Evolutionary conservation across 2,888 invertebrate genomes (phyloP), one percentile per base, ranked within the genome.

Genomic region (Phyllotreta striolata): DNA sequence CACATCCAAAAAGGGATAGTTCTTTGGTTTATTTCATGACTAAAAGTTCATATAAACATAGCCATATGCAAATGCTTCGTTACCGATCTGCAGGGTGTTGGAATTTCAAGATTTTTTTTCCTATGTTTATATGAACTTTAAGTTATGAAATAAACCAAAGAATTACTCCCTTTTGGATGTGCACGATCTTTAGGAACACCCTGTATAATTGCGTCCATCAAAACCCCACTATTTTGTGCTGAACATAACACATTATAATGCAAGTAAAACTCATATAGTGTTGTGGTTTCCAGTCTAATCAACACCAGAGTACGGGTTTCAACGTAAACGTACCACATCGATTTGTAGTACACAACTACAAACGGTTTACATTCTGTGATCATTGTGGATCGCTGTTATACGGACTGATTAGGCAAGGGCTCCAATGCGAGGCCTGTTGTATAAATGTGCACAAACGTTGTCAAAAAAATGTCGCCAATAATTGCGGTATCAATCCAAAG

Each of bases 381-480:
- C 99, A 99, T 83, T 99, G 99, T 84, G 98, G 98, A 73, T 97
- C 97, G 67, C 87, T 98, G 80, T 88, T 98, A 67, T 98, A 98
- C 82, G 98, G 98, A 34, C 89, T 98, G 77, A 91, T 96, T 80
- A 92, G 91, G 82, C 98, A 98, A 85, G 98, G 98, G 59, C 86
- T 98, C 74, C 97, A 98, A 83, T 98, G 98, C 82, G 93, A 95
- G 68, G 96, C 91, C 71, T 99, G 99, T 82, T 92, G 90, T 73
- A 90, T 98, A 88, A 98, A 98, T 85, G 96, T 98, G 67, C 98
- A 99, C 86, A 98, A 98, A 83, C 89, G 98, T 63, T 99, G 99
- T 83, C 95, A 97, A 85, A 96, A 96, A 83, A 99, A 99, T 84
- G 98, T 99, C 69, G 98, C 98, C 67, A 98, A 98, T 85, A 98